Evolutionary conservation across 2,797 vertebrate species (phyloP).

Genomic region (Lutjanus argentimaculatus): DNA sequence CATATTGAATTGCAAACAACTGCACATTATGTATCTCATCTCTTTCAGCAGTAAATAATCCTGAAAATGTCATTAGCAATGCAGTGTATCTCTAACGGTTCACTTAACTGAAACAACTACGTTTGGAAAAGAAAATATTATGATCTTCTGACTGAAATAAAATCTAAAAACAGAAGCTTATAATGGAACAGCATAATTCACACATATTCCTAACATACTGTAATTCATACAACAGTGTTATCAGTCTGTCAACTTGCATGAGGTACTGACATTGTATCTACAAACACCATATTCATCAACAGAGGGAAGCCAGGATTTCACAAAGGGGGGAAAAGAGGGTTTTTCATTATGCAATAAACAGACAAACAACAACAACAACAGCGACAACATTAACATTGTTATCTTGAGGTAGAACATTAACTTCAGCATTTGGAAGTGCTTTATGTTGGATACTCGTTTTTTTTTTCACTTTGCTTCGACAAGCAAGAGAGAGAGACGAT

Average conservation of each 20-base stretch:
- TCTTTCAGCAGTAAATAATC: constrained; percentile 41
- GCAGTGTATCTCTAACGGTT: constrained; percentile 80
- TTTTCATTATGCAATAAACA: constrained; percentile 84
- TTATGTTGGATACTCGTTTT: constrained; percentile 86
- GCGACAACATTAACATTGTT: constrained; percentile 84
- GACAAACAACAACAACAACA: constrained; percentile 82
- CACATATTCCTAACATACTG: constrained; percentile 56
- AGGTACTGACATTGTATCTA: constrained; percentile 81
- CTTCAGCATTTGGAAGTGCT: constrained; percentile 97
- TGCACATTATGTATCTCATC: constrained; percentile 40
- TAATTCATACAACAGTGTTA: constrained; percentile 77
- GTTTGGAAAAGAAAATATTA: constrained; percentile 40
- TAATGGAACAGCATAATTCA: constrained; percentile 77
- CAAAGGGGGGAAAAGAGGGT: constrained; percentile 45
- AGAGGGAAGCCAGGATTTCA: constrained; percentile 70
- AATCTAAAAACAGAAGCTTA: constrained; percentile 45
- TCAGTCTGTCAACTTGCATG: constrained; percentile 81
- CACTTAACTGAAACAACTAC: constrained; percentile 61
- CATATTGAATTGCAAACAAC: constrained; percentile 29
- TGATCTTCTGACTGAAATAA: constrained; percentile 49
- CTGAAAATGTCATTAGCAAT: constrained; percentile 59
- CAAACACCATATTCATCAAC: constrained; percentile 72
- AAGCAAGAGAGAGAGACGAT: constrained; percentile 79
- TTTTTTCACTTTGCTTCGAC: constrained; percentile 62
- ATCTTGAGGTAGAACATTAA: constrained; percentile 97